Base-by-base conservation (phyloP, 2,797 vertebrate genomes). In the Brachyalestes nurse region DNA sequence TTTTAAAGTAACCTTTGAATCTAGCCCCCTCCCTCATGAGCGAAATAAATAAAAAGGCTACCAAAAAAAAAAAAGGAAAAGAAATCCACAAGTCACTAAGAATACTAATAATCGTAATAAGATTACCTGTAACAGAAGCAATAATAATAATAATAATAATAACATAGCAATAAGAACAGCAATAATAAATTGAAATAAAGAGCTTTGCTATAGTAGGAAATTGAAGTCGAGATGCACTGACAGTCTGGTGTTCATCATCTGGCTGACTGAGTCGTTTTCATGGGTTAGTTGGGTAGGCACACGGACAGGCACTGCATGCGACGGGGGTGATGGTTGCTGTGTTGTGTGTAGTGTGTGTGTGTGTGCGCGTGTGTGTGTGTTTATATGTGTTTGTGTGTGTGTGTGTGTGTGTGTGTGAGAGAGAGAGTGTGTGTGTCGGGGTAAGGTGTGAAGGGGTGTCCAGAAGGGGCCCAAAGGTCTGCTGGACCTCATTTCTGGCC, bases 241-340 rank as follows among this genome's bases (percentile, higher is more conserved):
- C 89, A 91, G 88, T 89, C 83, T 93, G 89, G 89, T 91, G 92
- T 92, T 90, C 90, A 88, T 90, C 89, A 79, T 92, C 84, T 80
- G 83, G 77, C 90, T 92, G 91, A 90, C 91, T 93, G 88, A 89
- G 87, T 92, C 90, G 89, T 87, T 90, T 88, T 90, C 83, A 91
- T 92, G 92, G 91, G 89, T 92, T 89, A 89, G 90, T 93, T 89
- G 93, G 94, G 95, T 95, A 94, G 96, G 96, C 96, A 96, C 96
- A 96, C 89, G 92, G 90, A 95, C 95, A 96, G 96, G 96, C 96
- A 96, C 96, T 96, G 96, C 95, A 96, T 96, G 96, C 95, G 94
- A 94, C 92, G 89, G 92, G 85, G 78, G 88, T 88, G 89, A 87
- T 82, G 87, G 84, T 77, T 80, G 83, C 79, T 72, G 64, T 80